Evolutionary conservation across 2,797 vertebrate genomes (phyloP), one percentile per base, ranked within the genome.

Genomic region (Sitta carolinensis): DNA sequence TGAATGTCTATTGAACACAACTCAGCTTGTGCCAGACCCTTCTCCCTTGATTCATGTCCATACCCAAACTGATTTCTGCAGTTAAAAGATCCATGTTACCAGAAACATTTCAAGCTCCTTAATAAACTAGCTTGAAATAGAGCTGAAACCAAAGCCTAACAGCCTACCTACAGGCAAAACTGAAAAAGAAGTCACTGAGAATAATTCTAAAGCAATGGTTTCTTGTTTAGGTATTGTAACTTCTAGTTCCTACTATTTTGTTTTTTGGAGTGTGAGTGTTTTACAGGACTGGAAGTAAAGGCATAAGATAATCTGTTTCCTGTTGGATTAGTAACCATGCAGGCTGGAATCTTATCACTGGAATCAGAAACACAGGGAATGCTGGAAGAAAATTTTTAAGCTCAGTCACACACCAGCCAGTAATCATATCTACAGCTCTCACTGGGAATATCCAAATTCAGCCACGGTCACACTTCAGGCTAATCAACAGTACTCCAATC

Each of bases 21-120:
- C 20, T 61, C 47, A 87, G 40, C 43, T 26, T 34, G 18, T 45
- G 15, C n/a, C 72, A 64, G 30, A 57, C 27, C 15, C 27, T 74
- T 66, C 42, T 78, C 42, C 61, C 4, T 1, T 2, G 8, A 36
- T 4, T 29, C 73, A 48, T 1, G 0, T 61, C 40, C 9, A 1
- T 10, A 55, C 7, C 23, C 42, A 59, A 43, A 47, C 26, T 15
- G 11, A 23, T 67, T 90, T 76, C 63, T 68, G 68, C 26, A 79
- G 40, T 52, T 34, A 22, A 67, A 90, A 89, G 38, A 54, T 45
- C 47, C 32, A 14, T 21, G 36, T n/a, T 66, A 66, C 19, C n/a
- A 78, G 8, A 70, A 25, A 11, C 32, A 66, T 52, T 66, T 68
- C 32, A 58, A 78, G 21, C 16, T 29, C 64, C 22, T 30, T 51